Evolutionary conservation across 2,113 vertebrate genomes (phyloP).

Genomic region (Mohoua ochrocephala): DNA sequence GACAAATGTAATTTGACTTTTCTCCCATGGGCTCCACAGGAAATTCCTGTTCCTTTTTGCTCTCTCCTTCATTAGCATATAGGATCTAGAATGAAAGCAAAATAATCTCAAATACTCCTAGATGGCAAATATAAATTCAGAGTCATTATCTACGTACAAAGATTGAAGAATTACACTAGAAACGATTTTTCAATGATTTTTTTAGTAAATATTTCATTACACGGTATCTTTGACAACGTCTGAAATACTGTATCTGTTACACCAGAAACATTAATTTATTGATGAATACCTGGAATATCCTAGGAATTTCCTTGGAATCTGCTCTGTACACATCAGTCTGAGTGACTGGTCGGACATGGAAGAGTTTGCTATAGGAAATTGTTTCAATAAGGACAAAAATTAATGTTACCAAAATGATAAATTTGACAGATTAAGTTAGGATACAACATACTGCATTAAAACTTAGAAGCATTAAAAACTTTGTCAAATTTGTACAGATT

Average conservation of each 20-base stretch:
- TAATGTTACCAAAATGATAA: background rate
- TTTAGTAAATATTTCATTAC: background rate
- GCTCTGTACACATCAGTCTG: conserved; percentile 97
- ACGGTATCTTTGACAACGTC: background rate
- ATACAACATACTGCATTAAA: background rate
- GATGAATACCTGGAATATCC: conserved; percentile 92
- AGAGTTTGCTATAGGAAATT: conserved; percentile 85
- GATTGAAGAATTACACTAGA: background rate
- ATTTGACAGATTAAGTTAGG: background rate
- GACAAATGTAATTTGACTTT: conserved; percentile 96
- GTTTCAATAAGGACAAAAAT: conserved; percentile 39
- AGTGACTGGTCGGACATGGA: conserved; percentile 96
- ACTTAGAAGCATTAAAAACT: background rate
- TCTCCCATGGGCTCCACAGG: conserved; percentile 88
- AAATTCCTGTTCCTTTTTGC: conserved; percentile 94
- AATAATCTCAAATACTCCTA: background rate
- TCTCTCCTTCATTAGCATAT: conserved; percentile 98
- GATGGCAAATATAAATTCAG: background rate
- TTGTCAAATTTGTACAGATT: background rate
- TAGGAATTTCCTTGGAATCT: conserved; percentile 96
- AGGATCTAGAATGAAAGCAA: conserved; percentile 81
- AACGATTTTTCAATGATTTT: background rate
- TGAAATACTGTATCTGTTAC: background rate
- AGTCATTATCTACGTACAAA: background rate
- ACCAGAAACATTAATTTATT: background rate